Evolutionary conservation across 2,113 vertebrate genomes (phyloP), one percentile per base, ranked within the genome.

Genomic region (Forbesichthys agassizii): DNA sequence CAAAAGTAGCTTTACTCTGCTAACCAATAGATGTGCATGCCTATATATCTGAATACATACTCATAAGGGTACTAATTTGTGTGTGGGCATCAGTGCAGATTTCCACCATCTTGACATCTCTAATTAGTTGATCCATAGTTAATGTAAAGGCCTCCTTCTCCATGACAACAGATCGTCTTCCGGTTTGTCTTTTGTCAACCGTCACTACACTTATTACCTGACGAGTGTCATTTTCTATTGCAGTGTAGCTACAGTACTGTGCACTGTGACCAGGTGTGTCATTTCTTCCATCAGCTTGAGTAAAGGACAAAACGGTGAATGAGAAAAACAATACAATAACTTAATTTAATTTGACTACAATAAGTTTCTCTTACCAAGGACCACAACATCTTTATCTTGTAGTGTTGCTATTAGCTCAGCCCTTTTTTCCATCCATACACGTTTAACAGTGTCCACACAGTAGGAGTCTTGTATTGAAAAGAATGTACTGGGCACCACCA

Each of bases 181-280:
- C 4, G 1, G 11, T 53, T 14, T 53, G 11, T 4, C 47, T 64
- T 64, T 64, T 64, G 61, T 64, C 14, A 4, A 48, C 61, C n/a
- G 47, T 64, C 10, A 20, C 33, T n/a, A 64, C 13, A 13, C 10
- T 33, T 46, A 64, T 5, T 13, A 64, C 49, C 16, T 64, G 46
- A 11, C 10, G 10, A n/a, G 47, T 48, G 3, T 64, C 47, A 9
- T 64, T 48, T 27, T 64, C 61, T 9, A 64, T 64, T n/a, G 61
- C 47, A 10, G 61, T 64, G 61, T 49, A 64, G 20, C 46, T 64
- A 13, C 48, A 64, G 61, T 64, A 49, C n/a, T 64, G 61, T n/a
- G 61, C 47, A 8, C 46, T 48, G 27, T 64, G 61, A 7, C 61
- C 61, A 20, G 20, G 20, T 20, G 20, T 20, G 20, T 20, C 20